Evolutionary conservation across 2,888 invertebrate genomes (phyloP).

Genomic region (Rhagonycha fulva): DNA sequence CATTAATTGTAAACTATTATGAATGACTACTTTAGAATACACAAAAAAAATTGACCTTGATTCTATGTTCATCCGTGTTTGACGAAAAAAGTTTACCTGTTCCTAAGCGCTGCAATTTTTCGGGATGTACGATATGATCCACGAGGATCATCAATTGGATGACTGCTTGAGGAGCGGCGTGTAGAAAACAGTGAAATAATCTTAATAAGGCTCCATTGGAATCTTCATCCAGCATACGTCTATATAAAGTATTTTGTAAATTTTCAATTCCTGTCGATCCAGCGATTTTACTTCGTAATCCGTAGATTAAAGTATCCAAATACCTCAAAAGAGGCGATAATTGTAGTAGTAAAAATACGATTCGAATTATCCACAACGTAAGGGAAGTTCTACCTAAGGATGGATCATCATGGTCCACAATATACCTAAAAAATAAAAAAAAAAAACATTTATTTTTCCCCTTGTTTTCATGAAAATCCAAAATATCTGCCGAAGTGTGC

Average conservation of each 20-base stretch:
- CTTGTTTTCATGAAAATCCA: background rate
- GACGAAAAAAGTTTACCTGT: constrained; percentile 16
- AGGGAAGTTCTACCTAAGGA: constrained; percentile 51
- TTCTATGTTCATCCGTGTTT: background rate
- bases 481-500: too few species aligned
- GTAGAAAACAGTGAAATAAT: constrained; percentile 56
- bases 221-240: constrained; percentile 56
- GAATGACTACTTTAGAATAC: background rate
- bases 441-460: background rate
- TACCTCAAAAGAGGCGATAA: constrained; percentile 57
- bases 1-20: background rate
- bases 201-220: constrained; percentile 54
- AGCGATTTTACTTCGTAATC: constrained; percentile 51
- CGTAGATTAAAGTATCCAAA: constrained; percentile 54
- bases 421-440: constrained; percentile 52
- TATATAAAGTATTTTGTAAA: constrained; percentile 49
- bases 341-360: constrained; percentile 55
- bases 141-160: constrained; percentile 54
- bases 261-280: constrained; percentile 45
- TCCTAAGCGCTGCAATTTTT: constrained; percentile 19
- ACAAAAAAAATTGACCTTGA: background rate
- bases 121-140: constrained; percentile 32
- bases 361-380: constrained; percentile 54
- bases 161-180: constrained; percentile 55
- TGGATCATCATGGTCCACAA: constrained; percentile 55